phyloP scores from a whole-genome alignment of 2,797 vertebrate genomes.

The Spizella passerina region DNA sequence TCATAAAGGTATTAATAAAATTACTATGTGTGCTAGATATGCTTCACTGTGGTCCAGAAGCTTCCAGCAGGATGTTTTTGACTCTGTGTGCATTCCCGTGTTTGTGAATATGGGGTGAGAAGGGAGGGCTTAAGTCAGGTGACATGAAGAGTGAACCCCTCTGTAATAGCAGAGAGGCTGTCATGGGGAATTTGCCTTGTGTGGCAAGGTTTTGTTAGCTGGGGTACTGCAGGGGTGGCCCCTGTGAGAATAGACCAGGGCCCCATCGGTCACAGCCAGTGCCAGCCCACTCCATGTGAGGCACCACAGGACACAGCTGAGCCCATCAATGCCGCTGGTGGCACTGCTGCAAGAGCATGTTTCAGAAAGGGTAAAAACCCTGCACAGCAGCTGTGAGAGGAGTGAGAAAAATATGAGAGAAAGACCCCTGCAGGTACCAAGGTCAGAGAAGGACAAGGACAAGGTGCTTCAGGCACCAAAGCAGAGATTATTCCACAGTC shows the following conservation, averaged over 20 bases:
- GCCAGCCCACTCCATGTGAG: not conserved
- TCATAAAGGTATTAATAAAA: not conserved
- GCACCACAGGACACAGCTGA: not conserved
- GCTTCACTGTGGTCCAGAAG: not conserved
- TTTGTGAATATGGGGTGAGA: not conserved
- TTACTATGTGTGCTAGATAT: not conserved
- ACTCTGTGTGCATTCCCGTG: not conserved
- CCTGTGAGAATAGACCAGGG: not conserved
- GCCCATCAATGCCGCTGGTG: accelerated
- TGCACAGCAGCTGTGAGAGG: not conserved
- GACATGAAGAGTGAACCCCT: not conserved
- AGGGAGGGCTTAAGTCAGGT: not conserved
- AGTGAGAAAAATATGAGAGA: not conserved
- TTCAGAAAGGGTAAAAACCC: not conserved
- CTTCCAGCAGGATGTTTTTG: not conserved
- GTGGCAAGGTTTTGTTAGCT: not conserved
- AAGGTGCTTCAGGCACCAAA: not conserved
- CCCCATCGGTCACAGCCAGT: accelerated
- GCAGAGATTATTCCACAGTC: not conserved
- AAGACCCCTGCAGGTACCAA: not conserved
- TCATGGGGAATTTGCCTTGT: not conserved
- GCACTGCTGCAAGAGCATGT: not conserved
- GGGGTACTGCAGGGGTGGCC: not conserved
- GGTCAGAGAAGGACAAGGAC: not conserved
- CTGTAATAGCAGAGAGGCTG: not conserved